Evolutionary conservation across 1,140 invertebrate species (phyloP), one percentile per base, ranked within the genome.

Genomic region (Drosophila arizonae): DNA sequence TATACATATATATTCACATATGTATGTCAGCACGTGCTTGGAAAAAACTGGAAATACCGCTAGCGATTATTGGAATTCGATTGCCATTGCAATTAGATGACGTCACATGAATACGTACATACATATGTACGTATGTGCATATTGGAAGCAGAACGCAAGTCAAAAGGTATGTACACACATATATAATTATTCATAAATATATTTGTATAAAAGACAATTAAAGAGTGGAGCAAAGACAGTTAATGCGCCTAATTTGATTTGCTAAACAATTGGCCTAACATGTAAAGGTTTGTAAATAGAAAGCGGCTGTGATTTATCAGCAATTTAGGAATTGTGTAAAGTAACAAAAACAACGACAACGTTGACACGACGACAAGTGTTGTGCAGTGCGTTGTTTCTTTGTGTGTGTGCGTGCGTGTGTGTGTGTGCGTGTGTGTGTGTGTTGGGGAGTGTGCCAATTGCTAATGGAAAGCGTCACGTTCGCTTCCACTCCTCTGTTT

Each of bases 391-490:
- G 28, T 8, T 51, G 15, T 21, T 26, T 52, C 13, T 43, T 1
- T 43, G 4, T 43, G 13, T 43, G 21, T 4, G 5, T 33, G n/a
- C 61, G 5, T 33, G n/a, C 61, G 51, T 50, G 21, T 55, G 8
- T 36, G 8, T 10, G 13, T 17, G 15, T 21, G n/a, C 21, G 43
- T 46, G 33, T 36, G 30, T 61, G 10, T 60, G 33, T 43, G 57
- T 51, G 21, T 48, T 48, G 30, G 60, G 21, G 63, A 73, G 69
- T 84, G 81, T 79, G 81, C 64, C 65, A 76, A 73, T 79, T 78
- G 58, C 48, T 58, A 61, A 72, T 43, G 66, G 67, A 64, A 68
- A 75, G 46, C 45, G 70, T 73, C 81, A 85, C 81, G 81, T 85
- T 62, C 63, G 21, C 6, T 39, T 51, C 57, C 71, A 48, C 65